Evolutionary conservation across 2,797 vertebrate species (phyloP), one percentile per base, ranked within the genome.

Genomic region (Anguilla obscura): DNA sequence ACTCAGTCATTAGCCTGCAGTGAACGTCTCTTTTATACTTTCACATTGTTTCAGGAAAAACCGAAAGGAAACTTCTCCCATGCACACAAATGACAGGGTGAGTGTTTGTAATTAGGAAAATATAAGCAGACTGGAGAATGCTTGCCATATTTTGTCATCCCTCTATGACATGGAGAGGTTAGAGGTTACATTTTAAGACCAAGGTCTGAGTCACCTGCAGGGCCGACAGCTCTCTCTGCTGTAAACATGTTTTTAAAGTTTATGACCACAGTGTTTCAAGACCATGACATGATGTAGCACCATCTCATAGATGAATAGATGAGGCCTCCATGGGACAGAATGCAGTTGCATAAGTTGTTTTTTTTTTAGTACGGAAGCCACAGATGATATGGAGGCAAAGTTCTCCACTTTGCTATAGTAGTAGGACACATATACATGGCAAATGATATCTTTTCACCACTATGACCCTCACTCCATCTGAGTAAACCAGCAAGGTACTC

Each of bases 201-300:
- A 50, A 2, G 3, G 54, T 1, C 8, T 85, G 63, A 85, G 48
- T 74, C 80, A 84, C 71, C 30, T 36, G 16, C 7, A 58, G 71
- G 10, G 54, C 27, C 21, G 21, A 66, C 82, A 54, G 45, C 36
- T 54, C 5, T 85, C 56, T 1, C 50, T 71, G 66, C 56, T 36
- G 66, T 40, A 71, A 88, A 84, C 50, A 71, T 85, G 52, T 58
- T 84, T 52, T 52, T 27, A 84, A 83, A 80, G 54, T 79, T 40
- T 27, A 87, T 63, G 16, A 21, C 74, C 24, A n/a, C 33, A 4
- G 30, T 21, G 30, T 79, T 79, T 79, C 3, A 79, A 79, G 5
- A 82, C 7, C 21, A 82, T 48, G 21, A 82, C 45, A 8, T 24
- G 1, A 74, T 30, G 10, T 36, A 33, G 8, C 79, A 82, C 45